phyloP scores from a whole-genome alignment of 2,797 vertebrate genomes.

The Sebastes goodei region DNA sequence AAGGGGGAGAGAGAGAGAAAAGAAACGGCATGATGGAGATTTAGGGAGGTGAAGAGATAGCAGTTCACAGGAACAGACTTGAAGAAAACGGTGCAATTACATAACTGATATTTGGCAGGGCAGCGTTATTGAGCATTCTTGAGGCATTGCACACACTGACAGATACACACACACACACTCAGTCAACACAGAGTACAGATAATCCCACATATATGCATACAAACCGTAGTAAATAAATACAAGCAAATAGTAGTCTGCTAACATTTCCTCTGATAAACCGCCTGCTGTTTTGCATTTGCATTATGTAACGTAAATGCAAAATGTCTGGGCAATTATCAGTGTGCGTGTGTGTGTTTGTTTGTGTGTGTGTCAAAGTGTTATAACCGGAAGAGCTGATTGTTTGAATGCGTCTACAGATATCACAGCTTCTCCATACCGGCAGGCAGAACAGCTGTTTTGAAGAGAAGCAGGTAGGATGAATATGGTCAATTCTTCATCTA shows the following conservation, averaged over 20 bases:
- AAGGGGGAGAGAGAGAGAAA: background rate
- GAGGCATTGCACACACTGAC: slow-evolving; percentile 31
- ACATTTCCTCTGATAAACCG: slow-evolving; percentile 13
- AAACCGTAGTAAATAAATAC: slow-evolving; percentile 31
- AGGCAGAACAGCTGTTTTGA: background rate
- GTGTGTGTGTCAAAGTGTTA: background rate
- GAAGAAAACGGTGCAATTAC: slow-evolving; percentile 69
- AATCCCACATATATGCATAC: slow-evolving; percentile 29
- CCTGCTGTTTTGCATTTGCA: slow-evolving; percentile 17
- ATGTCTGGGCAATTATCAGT: slow-evolving; percentile 9
- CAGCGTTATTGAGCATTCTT: slow-evolving; percentile 57
- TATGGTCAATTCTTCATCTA: background rate
- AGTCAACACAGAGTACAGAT: slow-evolving; percentile 9
- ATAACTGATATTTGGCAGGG: slow-evolving; percentile 73
- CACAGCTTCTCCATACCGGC: background rate
- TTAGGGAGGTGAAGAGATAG: slow-evolving; percentile 57
- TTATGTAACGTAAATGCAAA: slow-evolving; percentile 26
- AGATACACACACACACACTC: slow-evolving; percentile 1
- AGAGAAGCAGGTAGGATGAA: background rate
- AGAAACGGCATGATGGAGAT: slow-evolving; percentile 31
- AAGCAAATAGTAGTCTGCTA: slow-evolving; percentile 8
- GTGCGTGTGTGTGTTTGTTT: slow-evolving; percentile 7
- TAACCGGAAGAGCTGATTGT: background rate
- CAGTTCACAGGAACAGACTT: slow-evolving; percentile 76
- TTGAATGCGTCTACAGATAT: background rate